Percentiles rank a stretch among this genome's conserved stretches.
phyloP scores from a whole-genome alignment of 2,888 invertebrate species.

The Diogma glabrata region DNA sequence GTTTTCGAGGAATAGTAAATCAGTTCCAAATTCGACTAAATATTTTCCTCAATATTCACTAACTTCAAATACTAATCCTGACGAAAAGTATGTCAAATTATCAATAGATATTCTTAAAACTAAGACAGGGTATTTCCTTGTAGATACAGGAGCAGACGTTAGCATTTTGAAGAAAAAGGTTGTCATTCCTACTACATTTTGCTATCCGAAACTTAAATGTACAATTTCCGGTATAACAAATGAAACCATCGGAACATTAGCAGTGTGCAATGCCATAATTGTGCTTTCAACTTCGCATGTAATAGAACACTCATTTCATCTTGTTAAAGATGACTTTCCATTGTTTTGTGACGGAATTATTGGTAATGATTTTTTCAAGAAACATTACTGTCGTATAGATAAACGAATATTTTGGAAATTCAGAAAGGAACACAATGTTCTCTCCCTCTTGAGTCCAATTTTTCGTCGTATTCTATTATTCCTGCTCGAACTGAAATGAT shows the following conservation, averaged over 20 bases:
- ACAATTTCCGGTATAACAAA: background rate
- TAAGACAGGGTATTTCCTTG: no score
- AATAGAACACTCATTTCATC: background rate
- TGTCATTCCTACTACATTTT: no score
- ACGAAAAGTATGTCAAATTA: no score
- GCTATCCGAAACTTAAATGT: background rate
- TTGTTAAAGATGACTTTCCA: background rate
- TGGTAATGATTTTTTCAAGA: background rate
- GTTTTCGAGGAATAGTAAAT: no score
- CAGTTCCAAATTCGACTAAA: no score
- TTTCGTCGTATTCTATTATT: background rate
- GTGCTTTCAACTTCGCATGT: background rate
- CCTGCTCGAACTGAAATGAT: background rate
- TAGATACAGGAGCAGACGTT: no score
- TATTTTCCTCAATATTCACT: no score
- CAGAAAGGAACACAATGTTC: background rate
- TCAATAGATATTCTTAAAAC: no score
- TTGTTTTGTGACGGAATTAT: background rate
- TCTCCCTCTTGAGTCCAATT: background rate
- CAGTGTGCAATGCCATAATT: background rate
- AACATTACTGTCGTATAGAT: background rate
- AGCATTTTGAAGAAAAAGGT: no score
- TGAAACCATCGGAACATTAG: background rate
- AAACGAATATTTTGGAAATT: background rate
- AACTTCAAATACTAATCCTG: no score